Base-by-base conservation (phyloP, 2,888 invertebrate species). In the Spodoptera littoralis region DNA sequence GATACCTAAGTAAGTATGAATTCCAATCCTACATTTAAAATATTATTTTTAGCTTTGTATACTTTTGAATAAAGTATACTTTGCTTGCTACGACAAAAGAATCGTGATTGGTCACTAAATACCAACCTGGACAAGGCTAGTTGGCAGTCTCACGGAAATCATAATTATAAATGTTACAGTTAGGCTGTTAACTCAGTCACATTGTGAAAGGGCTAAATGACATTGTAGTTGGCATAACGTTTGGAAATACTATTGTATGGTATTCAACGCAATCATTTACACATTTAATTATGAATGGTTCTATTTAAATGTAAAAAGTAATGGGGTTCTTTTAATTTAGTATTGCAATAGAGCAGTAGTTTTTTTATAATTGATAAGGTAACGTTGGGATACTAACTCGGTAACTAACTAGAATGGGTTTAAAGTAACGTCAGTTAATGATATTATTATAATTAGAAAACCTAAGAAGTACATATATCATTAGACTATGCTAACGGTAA, bases 141-240 rank as follows among this genome's bases (percentile, higher is more conserved):
- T 80, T 63, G 70, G 76, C 62, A 43, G 60, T 77, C 78, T 77
- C 80, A 65, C 80, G 79, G 79, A 79, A 79, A 72, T 62, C n/a
- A 46, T 70, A 61, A 58, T 63, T 64, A 71, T 65, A 59, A 65
- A 69, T 79, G 73, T 54, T 70, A 65, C 65, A 60, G 62, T 69
- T 46, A 62, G 11, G 48, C 62, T 75, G 55, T 66, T 45, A 64
- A 75, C 12, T 60, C 58, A 56, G 63, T 11, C 11, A 48, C 67
- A 65, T 77, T 80, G 66, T 75, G 75, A 72, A 70, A 80, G 52
- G 65, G 59, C 70, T 49, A 46, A 54, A 27, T 60, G 46, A 47
- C 46, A 36, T 53, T 55, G 42, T 9, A 18, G 47, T 67, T 45
- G 53, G 11, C 8, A 51, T 42, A 73, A 69, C 12, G 24, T 68